Percentiles rank a stretch among this genome's conserved stretches.
Conservation (phyloP, 30 jellyfish, hydroid and myxozoan species). For the Cassiopea xamachana region DNA sequence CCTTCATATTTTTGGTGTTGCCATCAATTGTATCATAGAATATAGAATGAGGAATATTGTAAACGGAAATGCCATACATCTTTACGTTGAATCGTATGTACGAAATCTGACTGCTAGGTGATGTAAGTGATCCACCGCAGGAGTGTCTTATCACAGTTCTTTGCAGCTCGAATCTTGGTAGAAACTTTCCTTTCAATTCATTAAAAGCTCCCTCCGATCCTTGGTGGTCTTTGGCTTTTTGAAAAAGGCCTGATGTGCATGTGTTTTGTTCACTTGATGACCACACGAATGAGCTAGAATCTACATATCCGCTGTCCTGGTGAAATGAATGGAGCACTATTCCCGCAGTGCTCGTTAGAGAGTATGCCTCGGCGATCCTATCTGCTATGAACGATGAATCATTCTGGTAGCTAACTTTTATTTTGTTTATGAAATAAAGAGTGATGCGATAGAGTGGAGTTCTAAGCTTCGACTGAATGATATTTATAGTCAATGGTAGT, state of each 20-base stretch:
- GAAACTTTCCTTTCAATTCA: constrained; percentile 28
- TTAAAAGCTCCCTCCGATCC: constrained; percentile 42
- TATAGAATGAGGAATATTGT: constrained; percentile 49
- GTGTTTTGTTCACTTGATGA: constrained; percentile 63
- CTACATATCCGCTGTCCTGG: constrained; percentile 60
- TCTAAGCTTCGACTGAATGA: neutral
- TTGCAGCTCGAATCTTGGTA: constrained; percentile 46
- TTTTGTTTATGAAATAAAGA: constrained; percentile 19
- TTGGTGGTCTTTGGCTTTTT: constrained; percentile 30
- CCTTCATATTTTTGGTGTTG: constrained; percentile 28
- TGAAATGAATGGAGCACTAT: constrained; percentile 29
- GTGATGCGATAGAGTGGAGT: constrained; percentile 27
- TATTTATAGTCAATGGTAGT: constrained; percentile 6
- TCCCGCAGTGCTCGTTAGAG: constrained; percentile 40
- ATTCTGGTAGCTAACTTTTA: constrained; percentile 5
- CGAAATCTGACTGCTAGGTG: constrained; percentile 56
- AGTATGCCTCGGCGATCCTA: constrained; percentile 20
- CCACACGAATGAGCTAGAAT: constrained; percentile 58
- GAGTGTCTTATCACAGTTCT: constrained; percentile 43
- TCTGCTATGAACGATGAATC: constrained; percentile 38
- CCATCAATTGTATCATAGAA: constrained; percentile 62
- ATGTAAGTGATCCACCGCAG: constrained; percentile 73
- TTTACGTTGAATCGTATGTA: constrained; percentile 8
- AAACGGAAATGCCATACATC: constrained; percentile 58
- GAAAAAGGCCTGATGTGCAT: constrained; percentile 60